phyloP scores from a whole-genome alignment of 2,113 vertebrate genomes.

The Podarcis muralis region DNA sequence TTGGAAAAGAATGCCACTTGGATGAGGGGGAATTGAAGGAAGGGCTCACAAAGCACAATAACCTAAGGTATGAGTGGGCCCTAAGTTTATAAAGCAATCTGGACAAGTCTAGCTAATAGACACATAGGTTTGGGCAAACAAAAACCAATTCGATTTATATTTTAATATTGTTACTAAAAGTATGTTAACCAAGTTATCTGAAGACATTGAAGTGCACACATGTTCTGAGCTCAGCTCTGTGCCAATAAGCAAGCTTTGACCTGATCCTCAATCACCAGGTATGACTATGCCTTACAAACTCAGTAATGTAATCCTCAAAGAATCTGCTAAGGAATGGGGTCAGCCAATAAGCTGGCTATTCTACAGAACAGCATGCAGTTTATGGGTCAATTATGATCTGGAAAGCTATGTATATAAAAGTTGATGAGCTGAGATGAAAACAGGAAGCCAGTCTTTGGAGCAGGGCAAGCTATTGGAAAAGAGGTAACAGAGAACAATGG shows the following conservation, averaged over 20 bases:
- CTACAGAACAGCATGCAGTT: constrained; percentile 36
- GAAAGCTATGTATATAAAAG: constrained; percentile 39
- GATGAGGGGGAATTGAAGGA: too few relatives aligned
- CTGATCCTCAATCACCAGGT: background rate
- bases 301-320: constrained; percentile 5
- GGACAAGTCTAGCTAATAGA: background rate
- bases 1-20: too few relatives aligned
- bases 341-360: constrained; percentile 20
- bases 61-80: too few relatives aligned
- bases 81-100: background rate
- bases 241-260: constrained; percentile 14
- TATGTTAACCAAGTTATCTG: background rate
- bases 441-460: constrained; percentile 44
- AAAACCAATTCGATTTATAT: background rate
- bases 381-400: constrained; percentile 52
- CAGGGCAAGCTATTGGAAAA: background rate
- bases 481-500: background rate
- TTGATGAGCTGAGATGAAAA: constrained; percentile 7
- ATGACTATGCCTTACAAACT: background rate
- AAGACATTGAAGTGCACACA: background rate
- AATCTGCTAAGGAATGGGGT: constrained; percentile 56
- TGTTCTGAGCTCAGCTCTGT: background rate
- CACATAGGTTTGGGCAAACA: background rate
- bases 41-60: too few relatives aligned
- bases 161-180: background rate